A percentile compares a stretch with the other conserved stretches of the same genome.
Conservation (phyloP, 2,888 invertebrate genomes). For the Poecilobothrus nobilitatus region DNA sequence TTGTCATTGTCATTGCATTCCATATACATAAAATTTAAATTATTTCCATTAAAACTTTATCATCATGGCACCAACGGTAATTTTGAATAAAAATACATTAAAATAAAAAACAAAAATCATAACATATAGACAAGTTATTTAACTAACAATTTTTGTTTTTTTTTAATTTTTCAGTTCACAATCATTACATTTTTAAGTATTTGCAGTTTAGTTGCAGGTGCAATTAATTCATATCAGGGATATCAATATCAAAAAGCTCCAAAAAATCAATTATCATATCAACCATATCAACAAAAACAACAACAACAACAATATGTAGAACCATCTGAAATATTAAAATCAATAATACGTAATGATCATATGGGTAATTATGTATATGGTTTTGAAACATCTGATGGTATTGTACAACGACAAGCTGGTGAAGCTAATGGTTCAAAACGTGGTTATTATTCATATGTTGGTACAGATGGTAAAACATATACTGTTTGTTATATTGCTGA, state of each 20-base stretch:
- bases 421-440: constrained; percentile 4
- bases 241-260: not conserved
- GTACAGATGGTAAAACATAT: not conserved
- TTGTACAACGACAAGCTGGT: constrained; percentile 8
- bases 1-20: no score
- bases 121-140: no score
- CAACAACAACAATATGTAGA: not conserved
- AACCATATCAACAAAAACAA: not conserved
- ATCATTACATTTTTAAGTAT: not conserved
- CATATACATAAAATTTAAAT: not conserved
- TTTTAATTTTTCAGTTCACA: not conserved
- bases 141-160: no score
- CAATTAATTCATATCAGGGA: not conserved
- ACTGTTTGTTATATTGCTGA: constrained; percentile 8
- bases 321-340: not conserved
- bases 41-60: not conserved
- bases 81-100: not conserved
- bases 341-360: not conserved
- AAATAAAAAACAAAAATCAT: not conserved
- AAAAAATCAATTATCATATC: not conserved
- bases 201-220: not conserved
- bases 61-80: not conserved
- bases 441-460: constrained; percentile 10
- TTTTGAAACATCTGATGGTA: constrained; percentile 7
- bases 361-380: not conserved